Evolutionary conservation across 2,888 invertebrate species (phyloP).

Genomic region (Plemyria rubiginata): DNA sequence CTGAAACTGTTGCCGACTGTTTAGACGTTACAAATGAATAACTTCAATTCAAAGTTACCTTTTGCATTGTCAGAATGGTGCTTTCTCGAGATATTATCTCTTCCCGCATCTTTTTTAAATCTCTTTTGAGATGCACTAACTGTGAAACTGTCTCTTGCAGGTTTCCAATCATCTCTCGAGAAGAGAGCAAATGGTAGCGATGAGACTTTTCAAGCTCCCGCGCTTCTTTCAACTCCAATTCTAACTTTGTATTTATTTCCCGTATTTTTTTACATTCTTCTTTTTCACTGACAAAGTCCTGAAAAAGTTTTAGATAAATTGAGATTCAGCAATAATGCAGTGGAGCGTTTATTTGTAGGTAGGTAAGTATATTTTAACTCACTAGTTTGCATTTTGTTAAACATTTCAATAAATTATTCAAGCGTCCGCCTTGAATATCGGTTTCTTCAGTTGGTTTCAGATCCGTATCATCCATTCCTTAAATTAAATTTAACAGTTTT

Average conservation of each 20-base stretch:
- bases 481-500: neutral
- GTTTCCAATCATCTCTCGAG: conserved; percentile 77
- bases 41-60: conserved; percentile 57
- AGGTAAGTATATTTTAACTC: conserved; percentile 34
- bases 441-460: conserved; percentile 44
- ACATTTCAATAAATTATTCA: conserved; percentile 63
- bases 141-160: conserved; percentile 78
- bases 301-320: neutral
- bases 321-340: too few species aligned
- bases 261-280: conserved; percentile 66
- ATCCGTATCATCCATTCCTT: conserved; percentile 42
- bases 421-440: conserved; percentile 41
- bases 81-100: conserved; percentile 61
- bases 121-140: conserved; percentile 72
- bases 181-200: conserved; percentile 70
- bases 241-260: conserved; percentile 65
- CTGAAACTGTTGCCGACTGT: too few species aligned
- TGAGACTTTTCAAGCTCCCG: conserved; percentile 76
- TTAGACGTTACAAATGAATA: too few species aligned
- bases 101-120: conserved; percentile 69
- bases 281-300: conserved; percentile 66
- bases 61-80: conserved; percentile 57
- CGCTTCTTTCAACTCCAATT: conserved; percentile 67
- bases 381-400: conserved; percentile 74
- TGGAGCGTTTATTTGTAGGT: too few species aligned